These are phyloP conservation scores for Pluvialis apricaria DNA, from an alignment of 2,113 vertebrate genomes.

Conservation along the genomic window DNA sequence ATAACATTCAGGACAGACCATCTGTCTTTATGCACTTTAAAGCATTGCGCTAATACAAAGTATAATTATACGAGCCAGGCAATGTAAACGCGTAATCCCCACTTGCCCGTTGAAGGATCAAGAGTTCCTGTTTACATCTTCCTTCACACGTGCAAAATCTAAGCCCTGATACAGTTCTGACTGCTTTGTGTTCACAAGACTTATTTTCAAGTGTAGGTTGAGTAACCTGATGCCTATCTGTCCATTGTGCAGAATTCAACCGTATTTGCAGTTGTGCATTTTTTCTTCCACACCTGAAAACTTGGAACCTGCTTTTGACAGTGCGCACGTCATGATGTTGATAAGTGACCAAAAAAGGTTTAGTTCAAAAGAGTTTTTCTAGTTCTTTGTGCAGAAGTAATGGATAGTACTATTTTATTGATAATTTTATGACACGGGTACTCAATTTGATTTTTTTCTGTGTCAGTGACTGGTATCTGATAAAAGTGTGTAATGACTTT, in stretches of 20 bases:
- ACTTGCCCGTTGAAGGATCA: background rate
- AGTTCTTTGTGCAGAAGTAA: background rate
- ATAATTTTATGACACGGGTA: background rate
- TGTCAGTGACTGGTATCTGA: background rate
- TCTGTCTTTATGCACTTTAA: background rate
- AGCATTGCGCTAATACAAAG: background rate
- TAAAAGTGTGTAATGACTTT: background rate
- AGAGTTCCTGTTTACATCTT: background rate
- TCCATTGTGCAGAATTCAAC: background rate
- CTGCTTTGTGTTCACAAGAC: background rate
- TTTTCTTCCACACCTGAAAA: background rate
- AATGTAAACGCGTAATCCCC: background rate
- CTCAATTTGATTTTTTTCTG: background rate
- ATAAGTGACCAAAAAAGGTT: background rate
- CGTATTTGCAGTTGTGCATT: background rate
- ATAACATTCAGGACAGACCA: background rate
- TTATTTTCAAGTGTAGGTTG: background rate
- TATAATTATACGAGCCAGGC: background rate
- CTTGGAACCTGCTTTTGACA: background rate
- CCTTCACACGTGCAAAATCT: background rate
- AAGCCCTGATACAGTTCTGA: background rate
- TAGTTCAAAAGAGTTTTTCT: background rate
- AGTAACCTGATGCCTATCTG: background rate
- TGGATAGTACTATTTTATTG: background rate
- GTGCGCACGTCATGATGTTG: rapidly evolving